Evolutionary conservation across 2,113 vertebrate genomes (phyloP), one percentile per base, ranked within the genome.

Genomic region (Otocyon megalotis): DNA sequence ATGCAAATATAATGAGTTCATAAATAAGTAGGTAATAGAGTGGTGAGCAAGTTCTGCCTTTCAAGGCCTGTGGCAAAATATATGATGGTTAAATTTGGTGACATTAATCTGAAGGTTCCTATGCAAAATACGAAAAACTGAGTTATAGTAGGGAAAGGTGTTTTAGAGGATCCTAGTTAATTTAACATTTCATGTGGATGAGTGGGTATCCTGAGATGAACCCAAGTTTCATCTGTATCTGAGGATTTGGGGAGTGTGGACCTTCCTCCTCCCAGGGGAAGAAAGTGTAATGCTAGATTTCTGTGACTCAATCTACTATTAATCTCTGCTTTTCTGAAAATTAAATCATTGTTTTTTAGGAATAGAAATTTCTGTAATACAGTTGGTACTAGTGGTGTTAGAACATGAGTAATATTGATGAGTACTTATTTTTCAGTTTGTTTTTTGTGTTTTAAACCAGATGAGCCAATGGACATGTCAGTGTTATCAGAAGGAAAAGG

Each of bases 391-490:
- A 53, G 12, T 92, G 26, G 22, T 97, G 35, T 54, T 96, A n/a
- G 43, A 97, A 88, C 54, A 37, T 93, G 35, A 93, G 28, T 93
- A 82, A 35, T 93, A 80, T 10, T 82, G 67, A 91, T 90, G 85
- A 37, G 1, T 93, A 63, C 77, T 90, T 50, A 85, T 48, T 94
- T 97, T 56, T 86, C 62, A 54, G 60, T 94, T 94, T 86, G 20
- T 85, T 98, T 92, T 97, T 43, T 14, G 22, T 98, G 4, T 97
- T 94, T 97, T 80, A 90, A 98, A 98, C 28, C 43, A 98, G 99
- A 98, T 90, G 99, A 99, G 14, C 98, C 98, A 48, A 98, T 99
- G 99, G 99, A 99, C 84, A 95, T 98, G 5, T 99, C 99, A 16
- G 5, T 94, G 62, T 82, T 97, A 28, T 96, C 99, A 62, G 98